Evolutionary conservation across 2,113 vertebrate genomes (phyloP), one percentile per base, ranked within the genome.

Genomic region (Cavia aperea): DNA sequence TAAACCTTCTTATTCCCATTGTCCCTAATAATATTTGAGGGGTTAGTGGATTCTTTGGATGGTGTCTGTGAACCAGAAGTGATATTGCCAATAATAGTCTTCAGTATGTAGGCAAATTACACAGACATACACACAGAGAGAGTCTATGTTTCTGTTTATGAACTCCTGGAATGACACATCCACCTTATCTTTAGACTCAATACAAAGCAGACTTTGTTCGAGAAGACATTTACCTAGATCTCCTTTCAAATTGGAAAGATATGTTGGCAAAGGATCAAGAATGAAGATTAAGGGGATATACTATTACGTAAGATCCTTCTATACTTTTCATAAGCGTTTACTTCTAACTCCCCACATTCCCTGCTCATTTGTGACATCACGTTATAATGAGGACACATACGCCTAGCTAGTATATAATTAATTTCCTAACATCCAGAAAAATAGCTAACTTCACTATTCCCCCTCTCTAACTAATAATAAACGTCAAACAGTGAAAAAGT

Each of bases 161-260:
- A 95, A 79, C 26, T 72, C 26, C 36, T 49, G 36, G 78, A 93
- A 82, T 88, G 65, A 89, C 36, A 70, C n/a, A 92, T 24, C 11
- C 46, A 73, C 18, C 49, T 62, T 87, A 81, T 81, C 51, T 83
- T 91, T 46, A 46, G 49, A 13, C 26, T 60, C 62, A 68, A 24
- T 39, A 90, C 46, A 96, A 90, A 33, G 63, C 2, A 54, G n/a
- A 5, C 65, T 88, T 90, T 96, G 88, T 92, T 88, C 90, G 21
- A 91, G 19, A 3, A 3, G 75, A 94, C 85, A 73, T 68, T 4
- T 24, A 86, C 58, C 36, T 54, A 65, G 31, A 83, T 92, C 78
- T 93, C 60, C 54, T 83, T 93, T 95, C 73, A 90, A 12, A 68
- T 51, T 92, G n/a, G n/a, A 26, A 92, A 46, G 21, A 43, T 29